Evolutionary conservation across 1,140 invertebrate genomes (phyloP).

Genomic region (Ceratosolen fusciceps): DNA sequence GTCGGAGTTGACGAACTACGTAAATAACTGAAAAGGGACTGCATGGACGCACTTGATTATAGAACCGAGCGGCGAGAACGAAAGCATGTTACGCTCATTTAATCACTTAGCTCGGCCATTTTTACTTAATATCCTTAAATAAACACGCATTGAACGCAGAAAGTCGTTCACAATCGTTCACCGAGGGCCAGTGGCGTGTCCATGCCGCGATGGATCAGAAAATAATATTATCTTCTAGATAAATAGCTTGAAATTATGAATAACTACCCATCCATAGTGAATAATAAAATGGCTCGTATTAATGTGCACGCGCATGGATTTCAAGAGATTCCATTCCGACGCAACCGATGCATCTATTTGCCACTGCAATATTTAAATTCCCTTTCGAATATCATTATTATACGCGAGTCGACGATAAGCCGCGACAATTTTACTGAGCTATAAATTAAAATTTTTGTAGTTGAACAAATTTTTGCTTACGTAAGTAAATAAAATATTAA

Average conservation of each 20-base stretch:
- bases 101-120: background rate
- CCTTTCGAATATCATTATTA: background rate
- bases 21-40: background rate
- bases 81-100: constrained; percentile 39
- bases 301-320: no score
- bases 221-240: background rate
- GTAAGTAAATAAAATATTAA: no score
- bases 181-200: no score
- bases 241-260: background rate
- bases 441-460: no score
- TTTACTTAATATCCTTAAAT: background rate
- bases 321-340: background rate
- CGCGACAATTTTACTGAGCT: no score
- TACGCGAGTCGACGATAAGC: no score
- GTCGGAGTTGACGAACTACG: background rate
- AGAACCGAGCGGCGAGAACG: background rate
- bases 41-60: background rate
- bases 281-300: background rate
- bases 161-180: no score
- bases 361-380: background rate
- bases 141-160: background rate
- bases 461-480: no score
- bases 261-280: background rate
- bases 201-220: no score
- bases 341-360: background rate